These are phyloP conservation scores for Chironomus riparius DNA, from an alignment of 2,888 invertebrate genomes.

Conservation along the genomic window DNA sequence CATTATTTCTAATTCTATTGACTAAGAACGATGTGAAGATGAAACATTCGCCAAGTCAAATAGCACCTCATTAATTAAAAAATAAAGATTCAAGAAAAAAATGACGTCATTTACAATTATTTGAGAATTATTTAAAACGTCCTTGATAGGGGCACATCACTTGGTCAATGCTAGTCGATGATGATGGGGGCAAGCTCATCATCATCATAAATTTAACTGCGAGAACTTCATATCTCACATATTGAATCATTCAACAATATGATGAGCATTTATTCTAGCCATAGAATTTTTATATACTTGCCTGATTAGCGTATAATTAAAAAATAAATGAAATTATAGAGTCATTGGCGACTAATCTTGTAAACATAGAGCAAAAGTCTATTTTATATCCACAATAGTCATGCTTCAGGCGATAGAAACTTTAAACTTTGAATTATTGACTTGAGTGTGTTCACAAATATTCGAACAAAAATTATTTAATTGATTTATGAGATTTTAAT, in stretches of 20 bases:
- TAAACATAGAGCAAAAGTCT: no score
- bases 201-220: background rate
- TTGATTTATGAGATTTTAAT: no score
- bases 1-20: no score
- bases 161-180: constrained; percentile 2
- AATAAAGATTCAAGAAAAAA: background rate
- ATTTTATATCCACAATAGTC: no score
- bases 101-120: background rate
- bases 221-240: background rate
- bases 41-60: background rate
- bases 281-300: background rate
- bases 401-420: no score
- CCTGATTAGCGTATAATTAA: constrained; percentile 9
- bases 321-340: background rate
- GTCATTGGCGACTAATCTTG: no score
- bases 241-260: background rate
- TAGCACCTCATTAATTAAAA: background rate
- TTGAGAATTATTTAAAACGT: background rate
- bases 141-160: background rate
- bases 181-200: background rate
- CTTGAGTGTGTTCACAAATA: no score
- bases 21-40: no score
- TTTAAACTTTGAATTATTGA: no score
- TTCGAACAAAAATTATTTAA: no score
- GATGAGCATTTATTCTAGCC: background rate